phyloP scores from a whole-genome alignment of 2,797 vertebrate genomes.

The Spea hammondii region DNA sequence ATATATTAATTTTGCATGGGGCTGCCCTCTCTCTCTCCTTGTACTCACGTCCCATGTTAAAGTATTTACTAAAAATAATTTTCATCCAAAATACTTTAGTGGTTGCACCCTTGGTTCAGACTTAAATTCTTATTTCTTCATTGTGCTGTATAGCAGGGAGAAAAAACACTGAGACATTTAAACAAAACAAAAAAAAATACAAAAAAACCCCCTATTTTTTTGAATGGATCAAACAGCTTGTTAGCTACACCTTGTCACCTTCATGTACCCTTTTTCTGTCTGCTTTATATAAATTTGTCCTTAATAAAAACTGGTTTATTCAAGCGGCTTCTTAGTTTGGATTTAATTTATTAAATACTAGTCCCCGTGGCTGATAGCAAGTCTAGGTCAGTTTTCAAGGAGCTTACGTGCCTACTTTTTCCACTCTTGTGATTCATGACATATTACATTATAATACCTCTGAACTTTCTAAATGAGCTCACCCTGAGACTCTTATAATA shows the following conservation, averaged over 20 bases:
- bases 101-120: constrained; percentile 8
- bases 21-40: too few relatives aligned
- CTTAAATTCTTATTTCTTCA: background rate
- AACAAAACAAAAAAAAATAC: constrained; percentile 10
- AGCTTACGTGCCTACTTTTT: too few relatives aligned
- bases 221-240: constrained; percentile 51
- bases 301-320: constrained; percentile 61
- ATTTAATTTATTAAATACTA: background rate
- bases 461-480: too few relatives aligned
- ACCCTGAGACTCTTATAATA: too few relatives aligned
- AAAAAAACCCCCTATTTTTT: constrained; percentile 54
- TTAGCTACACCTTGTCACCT: constrained; percentile 50
- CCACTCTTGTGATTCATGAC: too few relatives aligned
- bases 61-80: too few relatives aligned
- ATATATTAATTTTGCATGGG: too few relatives aligned
- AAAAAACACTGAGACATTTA: constrained; percentile 31
- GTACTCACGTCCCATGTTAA: too few relatives aligned
- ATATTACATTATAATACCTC: too few relatives aligned
- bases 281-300: constrained; percentile 54
- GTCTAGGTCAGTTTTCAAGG: too few relatives aligned
- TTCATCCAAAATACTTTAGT: too few relatives aligned
- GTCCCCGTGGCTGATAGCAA: too few relatives aligned
- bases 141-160: constrained; percentile 51
- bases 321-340: constrained; percentile 30
- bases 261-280: constrained; percentile 38